Evolutionary conservation across 2,888 invertebrate species (phyloP).

Genomic region (Perdita meconis): DNA sequence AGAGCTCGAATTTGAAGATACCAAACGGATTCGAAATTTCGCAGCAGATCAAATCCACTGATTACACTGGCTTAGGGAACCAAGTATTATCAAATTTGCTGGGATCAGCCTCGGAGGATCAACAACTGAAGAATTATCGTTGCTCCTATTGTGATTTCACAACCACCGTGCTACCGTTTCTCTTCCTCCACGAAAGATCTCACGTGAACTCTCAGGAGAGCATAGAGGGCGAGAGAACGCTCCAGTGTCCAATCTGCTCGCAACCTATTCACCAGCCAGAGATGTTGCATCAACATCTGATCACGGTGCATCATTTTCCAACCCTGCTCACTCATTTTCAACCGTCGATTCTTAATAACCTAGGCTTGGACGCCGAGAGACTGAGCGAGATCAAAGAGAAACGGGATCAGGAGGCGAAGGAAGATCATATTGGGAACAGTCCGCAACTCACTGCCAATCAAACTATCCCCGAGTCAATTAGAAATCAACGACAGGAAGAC

Average conservation of each 20-base stretch:
- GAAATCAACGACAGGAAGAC: conserved; percentile 79
- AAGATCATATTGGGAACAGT: conserved; percentile 78
- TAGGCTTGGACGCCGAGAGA: conserved; percentile 67
- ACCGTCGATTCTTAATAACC: conserved; percentile 68
- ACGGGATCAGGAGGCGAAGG: conserved; percentile 79
- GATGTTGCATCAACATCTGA: conserved; percentile 87
- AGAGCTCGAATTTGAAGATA: conserved; percentile 86
- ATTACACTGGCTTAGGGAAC: conserved; percentile 81
- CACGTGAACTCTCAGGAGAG: conserved; percentile 86
- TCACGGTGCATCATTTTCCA: conserved; percentile 86
- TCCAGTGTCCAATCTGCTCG: conserved; percentile 87
- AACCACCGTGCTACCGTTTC: conserved; percentile 94
- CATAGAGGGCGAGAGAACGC: conserved; percentile 76
- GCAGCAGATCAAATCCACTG: conserved; percentile 71
- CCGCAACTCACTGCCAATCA: conserved; percentile 73
- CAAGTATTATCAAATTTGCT: conserved; percentile 86
- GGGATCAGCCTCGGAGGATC: conserved; percentile 84
- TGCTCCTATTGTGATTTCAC: conserved; percentile 96
- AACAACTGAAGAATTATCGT: conserved; percentile 90
- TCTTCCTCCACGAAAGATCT: conserved; percentile 96
- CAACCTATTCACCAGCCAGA: conserved; percentile 87
- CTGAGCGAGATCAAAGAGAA: conserved; percentile 74
- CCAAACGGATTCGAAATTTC: conserved; percentile 84
- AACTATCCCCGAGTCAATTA: conserved; percentile 79
- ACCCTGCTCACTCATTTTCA: conserved; percentile 79